Evolutionary conservation across 2,888 invertebrate genomes (phyloP).

Genomic region (Autographa pulchrina): DNA sequence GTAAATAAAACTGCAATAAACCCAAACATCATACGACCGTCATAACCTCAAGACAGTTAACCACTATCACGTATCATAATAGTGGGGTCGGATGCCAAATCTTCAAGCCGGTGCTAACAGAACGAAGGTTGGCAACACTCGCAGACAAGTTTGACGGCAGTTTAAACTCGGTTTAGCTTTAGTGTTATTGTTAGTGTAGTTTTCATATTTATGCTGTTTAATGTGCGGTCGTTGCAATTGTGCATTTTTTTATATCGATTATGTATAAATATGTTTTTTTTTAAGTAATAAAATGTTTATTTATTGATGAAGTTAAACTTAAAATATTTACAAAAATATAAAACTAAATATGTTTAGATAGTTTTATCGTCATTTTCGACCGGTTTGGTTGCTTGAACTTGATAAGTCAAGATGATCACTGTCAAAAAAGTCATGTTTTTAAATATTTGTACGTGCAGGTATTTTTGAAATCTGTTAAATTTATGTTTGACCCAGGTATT

Average conservation of each 20-base stretch:
- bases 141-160: slow-evolving; percentile 43
- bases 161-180: slow-evolving; percentile 43
- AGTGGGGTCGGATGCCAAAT: slow-evolving; percentile 43
- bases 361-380: too few species aligned
- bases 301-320: too few species aligned
- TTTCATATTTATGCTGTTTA: not conserved
- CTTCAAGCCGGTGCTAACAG: slow-evolving; percentile 43
- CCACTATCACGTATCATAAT: slow-evolving; percentile 42
- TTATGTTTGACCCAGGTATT: too few species aligned
- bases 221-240: not conserved
- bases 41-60: slow-evolving; percentile 28
- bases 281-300: too few species aligned
- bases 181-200: slow-evolving; percentile 21
- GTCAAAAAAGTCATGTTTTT: too few species aligned
- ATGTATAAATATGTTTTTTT: too few species aligned
- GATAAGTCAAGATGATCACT: too few species aligned
- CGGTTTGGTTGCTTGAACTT: too few species aligned
- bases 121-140: slow-evolving; percentile 42
- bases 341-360: too few species aligned
- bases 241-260: not conserved
- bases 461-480: too few species aligned
- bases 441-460: too few species aligned
- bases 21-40: not conserved
- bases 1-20: not conserved
- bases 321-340: too few species aligned